A percentile compares a stretch with the other conserved stretches of the same genome.
phyloP scores from a whole-genome alignment of 2,797 vertebrate genomes.

The Lithobates sylvaticus region DNA sequence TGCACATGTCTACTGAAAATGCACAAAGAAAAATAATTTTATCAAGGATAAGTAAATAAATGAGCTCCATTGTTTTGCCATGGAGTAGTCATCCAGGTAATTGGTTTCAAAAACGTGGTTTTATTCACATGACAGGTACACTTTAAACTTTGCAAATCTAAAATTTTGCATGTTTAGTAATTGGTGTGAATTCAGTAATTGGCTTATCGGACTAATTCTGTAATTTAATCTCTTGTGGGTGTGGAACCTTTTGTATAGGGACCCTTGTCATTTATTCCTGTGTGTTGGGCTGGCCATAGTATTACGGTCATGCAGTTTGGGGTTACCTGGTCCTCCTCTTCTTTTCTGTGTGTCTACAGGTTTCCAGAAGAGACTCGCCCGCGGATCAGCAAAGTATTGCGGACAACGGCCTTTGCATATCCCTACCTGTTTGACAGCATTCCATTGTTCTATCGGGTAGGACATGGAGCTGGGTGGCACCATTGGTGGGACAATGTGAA shows the following conservation, averaged over 20 bases:
- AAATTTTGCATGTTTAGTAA: conserved; percentile 12
- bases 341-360: conserved; percentile 71
- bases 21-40: no score
- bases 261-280: not conserved
- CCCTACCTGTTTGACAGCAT: conserved; percentile 92
- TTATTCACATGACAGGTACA: not conserved
- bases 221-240: not conserved
- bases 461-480: not conserved
- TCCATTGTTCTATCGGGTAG: conserved; percentile 94
- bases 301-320: not conserved
- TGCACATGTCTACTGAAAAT: no score
- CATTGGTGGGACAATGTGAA: not conserved
- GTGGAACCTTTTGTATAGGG: not conserved
- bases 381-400: conserved; percentile 80
- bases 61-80: not conserved
- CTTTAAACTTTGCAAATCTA: not conserved
- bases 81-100: not conserved
- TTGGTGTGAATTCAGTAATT: not conserved
- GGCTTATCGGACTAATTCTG: not conserved
- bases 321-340: not conserved
- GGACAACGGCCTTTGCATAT: conserved; percentile 85
- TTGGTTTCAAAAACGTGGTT: no score
- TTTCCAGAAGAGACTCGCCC: conserved; percentile 80
- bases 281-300: not conserved
- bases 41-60: not conserved